These are phyloP conservation scores for Nilaparvata lugens DNA, from an alignment of 1,140 invertebrate species.

Conservation along the genomic window DNA sequence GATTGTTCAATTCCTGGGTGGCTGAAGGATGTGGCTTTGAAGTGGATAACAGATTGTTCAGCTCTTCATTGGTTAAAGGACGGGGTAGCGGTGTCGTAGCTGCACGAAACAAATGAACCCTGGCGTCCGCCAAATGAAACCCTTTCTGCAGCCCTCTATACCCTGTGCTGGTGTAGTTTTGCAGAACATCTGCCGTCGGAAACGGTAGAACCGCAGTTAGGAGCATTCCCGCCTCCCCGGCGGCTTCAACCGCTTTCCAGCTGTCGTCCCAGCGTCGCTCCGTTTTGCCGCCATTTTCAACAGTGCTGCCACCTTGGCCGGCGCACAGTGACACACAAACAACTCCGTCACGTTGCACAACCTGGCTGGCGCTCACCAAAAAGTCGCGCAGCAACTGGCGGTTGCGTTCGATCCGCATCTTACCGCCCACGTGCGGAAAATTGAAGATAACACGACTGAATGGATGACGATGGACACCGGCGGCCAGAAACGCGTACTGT, in stretches of 20 bases:
- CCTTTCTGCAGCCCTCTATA: constrained; percentile 45
- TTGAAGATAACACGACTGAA: constrained; percentile 51
- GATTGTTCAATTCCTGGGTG: no score
- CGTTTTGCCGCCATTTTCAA: constrained; percentile 34
- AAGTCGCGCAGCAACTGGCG: constrained; percentile 44
- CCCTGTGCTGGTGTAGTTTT: constrained; percentile 38
- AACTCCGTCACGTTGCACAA: constrained; percentile 35
- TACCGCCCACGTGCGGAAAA: constrained; percentile 54
- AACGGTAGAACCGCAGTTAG: constrained; percentile 38
- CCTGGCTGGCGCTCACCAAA: constrained; percentile 39
- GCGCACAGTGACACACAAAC: constrained; percentile 47
- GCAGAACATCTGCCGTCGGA: constrained; percentile 16
- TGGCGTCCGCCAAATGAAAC: constrained; percentile 41
- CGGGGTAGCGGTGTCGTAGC: no score
- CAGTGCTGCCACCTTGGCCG: constrained; percentile 51
- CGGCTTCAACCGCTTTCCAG: constrained; percentile 54
- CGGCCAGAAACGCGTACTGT: constrained; percentile 27
- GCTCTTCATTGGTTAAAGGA: no score
- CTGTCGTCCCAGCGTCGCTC: constrained; percentile 49
- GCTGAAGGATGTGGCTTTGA: no score
- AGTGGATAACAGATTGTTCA: no score
- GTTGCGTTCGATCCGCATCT: constrained; percentile 52
- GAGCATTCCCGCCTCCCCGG: constrained; percentile 42
- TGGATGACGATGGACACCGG: constrained; percentile 8
- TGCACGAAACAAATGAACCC: constrained; percentile 40